Percentiles rank a stretch among this genome's conserved stretches.
Conservation (phyloP, 2,113 vertebrate species). For the Oreocharis arfaki region DNA sequence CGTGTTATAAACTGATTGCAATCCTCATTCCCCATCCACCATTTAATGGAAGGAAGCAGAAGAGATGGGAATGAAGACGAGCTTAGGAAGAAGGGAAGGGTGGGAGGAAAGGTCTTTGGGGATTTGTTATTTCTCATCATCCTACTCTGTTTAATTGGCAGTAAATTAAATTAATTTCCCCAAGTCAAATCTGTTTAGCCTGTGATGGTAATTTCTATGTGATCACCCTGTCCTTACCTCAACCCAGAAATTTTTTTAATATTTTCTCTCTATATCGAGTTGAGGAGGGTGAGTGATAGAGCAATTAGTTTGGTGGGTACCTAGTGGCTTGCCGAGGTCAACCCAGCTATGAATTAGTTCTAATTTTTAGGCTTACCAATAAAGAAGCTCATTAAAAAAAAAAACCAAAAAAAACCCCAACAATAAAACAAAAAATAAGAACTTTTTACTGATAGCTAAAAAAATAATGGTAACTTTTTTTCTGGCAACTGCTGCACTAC, state of each 20-base stretch:
- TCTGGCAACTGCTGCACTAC: not conserved
- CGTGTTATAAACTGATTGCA: fast-evolving
- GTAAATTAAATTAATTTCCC: not conserved
- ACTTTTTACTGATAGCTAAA: not conserved
- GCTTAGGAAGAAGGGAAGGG: not conserved
- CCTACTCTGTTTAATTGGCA: not conserved
- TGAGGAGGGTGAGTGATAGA: not conserved
- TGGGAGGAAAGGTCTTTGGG: not conserved
- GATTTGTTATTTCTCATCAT: not conserved
- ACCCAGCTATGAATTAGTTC: not conserved
- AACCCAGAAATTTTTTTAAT: fast-evolving
- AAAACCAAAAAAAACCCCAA: too few species aligned
- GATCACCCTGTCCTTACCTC: not conserved
- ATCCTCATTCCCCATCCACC: fast-evolving
- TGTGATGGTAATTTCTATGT: not conserved
- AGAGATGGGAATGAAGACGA: not conserved
- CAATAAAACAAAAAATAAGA: too few species aligned
- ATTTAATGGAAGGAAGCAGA: not conserved
- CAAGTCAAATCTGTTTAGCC: fast-evolving
- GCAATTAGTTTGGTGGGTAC: not conserved
- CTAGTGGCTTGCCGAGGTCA: not conserved
- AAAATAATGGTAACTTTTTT: not conserved
- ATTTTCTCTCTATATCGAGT: not conserved
- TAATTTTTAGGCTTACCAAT: not conserved
- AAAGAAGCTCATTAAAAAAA: not conserved